Evolutionary conservation across 2,888 invertebrate genomes (phyloP), one percentile per base, ranked within the genome.

Genomic region (Dermolepida albohirtum): DNA sequence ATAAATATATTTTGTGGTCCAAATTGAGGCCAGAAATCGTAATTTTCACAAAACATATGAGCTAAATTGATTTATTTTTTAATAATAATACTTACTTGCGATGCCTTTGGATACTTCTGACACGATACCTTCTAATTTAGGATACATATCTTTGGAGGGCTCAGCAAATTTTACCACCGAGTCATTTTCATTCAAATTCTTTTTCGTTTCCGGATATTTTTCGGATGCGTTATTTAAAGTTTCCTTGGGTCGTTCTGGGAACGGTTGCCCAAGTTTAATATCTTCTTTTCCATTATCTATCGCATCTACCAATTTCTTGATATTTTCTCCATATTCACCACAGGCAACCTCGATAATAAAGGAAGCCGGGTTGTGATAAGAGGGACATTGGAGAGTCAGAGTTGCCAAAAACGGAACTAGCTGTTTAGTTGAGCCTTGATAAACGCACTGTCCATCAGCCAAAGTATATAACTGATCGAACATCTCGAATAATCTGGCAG

Each of bases 321-420:
- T 93, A 78, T 96, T 92, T 79, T 96, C 94, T 64, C 98, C 98
- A 81, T 97, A 96, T 83, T 98, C 97, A 0, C 97, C 97, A 79
- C 96, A 96, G 0, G 97, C 96, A 2, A 98, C 96, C 84, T 98
- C 97, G 84, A 97, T 96, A 74, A 96, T 93, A 85, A 95, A 97
- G 63, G 97, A 97, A 5, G 97, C 97, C 0, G 97, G 97, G 85
- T 98, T 98, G 86, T 98, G 97, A 83, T 97, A 98, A 64, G 95
- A 92, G 0, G 97, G 97, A 78, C 97, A 98, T 79, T 94, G 92
- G 27, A 97, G 87, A n/a, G 88, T 89, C 55, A 95, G 87, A 22
- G 90, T 90, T 55, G 90, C 89, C 68, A 97, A 75, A 81, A 93
- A 94, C 72, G 92, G 91, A 77, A 98, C 93, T 67, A 97, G 84